These are phyloP conservation scores for Oncopeltus fasciatus DNA, from an alignment of 1,140 invertebrate genomes.

Conservation along the genomic window DNA sequence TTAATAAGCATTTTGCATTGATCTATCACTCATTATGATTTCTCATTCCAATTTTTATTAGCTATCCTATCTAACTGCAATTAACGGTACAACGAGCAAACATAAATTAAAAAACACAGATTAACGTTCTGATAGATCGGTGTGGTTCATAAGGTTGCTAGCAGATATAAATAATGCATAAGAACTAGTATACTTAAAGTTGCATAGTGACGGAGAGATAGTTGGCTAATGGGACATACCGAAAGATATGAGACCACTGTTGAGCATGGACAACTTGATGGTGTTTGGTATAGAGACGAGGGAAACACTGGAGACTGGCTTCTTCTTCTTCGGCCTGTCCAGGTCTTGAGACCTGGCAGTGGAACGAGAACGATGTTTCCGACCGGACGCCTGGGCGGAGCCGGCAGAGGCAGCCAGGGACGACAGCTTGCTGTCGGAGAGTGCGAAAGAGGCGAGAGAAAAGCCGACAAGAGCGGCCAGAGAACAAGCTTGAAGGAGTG, in stretches of 20 bases:
- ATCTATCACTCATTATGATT: too few species aligned
- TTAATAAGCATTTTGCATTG: too few species aligned
- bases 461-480: background rate
- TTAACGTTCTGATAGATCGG: too few species aligned
- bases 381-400: slow-evolving; percentile 19
- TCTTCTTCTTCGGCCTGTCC: slow-evolving; percentile 56
- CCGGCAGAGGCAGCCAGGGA: slow-evolving; percentile 18
- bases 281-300: slow-evolving; percentile 75
- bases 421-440: slow-evolving; percentile 23
- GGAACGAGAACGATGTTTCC: slow-evolving; percentile 46
- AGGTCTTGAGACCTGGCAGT: slow-evolving; percentile 38
- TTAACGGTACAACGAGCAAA: too few species aligned
- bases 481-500: background rate
- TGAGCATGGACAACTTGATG: slow-evolving; percentile 80
- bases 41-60: too few species aligned
- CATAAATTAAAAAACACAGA: too few species aligned
- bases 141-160: too few species aligned
- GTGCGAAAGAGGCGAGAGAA: background rate
- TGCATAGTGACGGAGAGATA: too few species aligned
- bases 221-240: slow-evolving; percentile 46
- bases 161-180: too few species aligned
- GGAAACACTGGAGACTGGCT: slow-evolving; percentile 40
- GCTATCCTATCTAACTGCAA: too few species aligned
- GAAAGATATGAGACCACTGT: slow-evolving; percentile 72
- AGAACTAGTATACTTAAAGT: too few species aligned